Percentiles rank a stretch among this genome's conserved stretches.
Evolutionary conservation across 2,797 vertebrate species (phyloP).

Genomic region (Buceros bicornis): DNA sequence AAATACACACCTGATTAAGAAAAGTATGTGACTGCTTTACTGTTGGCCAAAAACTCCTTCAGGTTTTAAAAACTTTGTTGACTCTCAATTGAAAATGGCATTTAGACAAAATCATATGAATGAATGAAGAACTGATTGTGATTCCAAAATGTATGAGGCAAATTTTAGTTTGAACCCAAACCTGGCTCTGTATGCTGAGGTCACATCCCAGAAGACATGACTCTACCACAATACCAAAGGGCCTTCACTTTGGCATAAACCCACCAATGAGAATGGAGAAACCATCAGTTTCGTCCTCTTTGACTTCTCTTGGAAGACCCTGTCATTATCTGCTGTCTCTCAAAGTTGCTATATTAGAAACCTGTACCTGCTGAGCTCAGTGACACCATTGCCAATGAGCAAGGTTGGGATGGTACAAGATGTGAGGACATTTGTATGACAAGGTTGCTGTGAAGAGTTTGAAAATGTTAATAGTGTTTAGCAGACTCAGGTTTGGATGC

Average conservation of each 20-base stretch:
- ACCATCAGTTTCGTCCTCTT: not conserved
- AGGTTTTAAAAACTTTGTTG: not conserved
- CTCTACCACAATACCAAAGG: not conserved
- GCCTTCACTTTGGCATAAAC: not conserved
- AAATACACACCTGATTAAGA: not conserved
- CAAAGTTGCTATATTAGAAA: not conserved
- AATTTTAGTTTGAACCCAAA: not conserved
- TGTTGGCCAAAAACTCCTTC: not conserved
- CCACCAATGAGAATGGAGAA: not conserved
- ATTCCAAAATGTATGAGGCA: not conserved
- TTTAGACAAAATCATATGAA: not conserved
- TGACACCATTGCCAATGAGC: not conserved
- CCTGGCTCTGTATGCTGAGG: not conserved
- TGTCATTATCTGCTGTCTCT: not conserved
- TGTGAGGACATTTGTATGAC: not conserved
- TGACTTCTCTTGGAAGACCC: not conserved
- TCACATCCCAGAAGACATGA: not conserved
- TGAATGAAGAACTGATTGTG: not conserved
- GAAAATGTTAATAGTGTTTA: not conserved
- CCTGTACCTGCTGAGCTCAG: not conserved
- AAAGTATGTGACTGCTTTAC: not conserved
- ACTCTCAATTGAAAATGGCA: not conserved
- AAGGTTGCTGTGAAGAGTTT: not conserved
- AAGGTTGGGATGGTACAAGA: not conserved
- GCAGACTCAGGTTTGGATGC: not conserved